Evolutionary conservation across 1,140 invertebrate species (phyloP).

Genomic region (Hycleus cichorii): DNA sequence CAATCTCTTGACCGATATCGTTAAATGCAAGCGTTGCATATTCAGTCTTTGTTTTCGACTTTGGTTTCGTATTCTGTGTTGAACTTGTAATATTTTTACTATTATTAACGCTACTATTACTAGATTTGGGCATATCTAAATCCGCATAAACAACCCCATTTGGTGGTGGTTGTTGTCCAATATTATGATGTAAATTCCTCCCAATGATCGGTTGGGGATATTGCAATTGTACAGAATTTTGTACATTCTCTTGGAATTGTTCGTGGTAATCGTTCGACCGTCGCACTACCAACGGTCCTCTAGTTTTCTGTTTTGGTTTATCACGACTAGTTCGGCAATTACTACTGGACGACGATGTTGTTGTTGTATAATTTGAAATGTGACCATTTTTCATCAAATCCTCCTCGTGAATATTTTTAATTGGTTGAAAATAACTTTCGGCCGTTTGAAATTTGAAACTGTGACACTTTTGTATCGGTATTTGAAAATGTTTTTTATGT

Average conservation of each 20-base stretch:
- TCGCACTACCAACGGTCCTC: constrained; percentile 33
- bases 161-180: constrained; percentile 7
- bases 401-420: constrained; percentile 49
- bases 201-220: constrained; percentile 38
- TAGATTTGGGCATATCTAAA: constrained; percentile 33
- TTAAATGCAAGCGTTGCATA: constrained; percentile 72
- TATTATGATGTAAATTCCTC: constrained; percentile 8
- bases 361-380: constrained; percentile 35
- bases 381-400: constrained; percentile 46
- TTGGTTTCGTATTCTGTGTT: constrained; percentile 24
- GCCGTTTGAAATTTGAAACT: constrained; percentile 61
- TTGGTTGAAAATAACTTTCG: constrained; percentile 55
- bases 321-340: constrained; percentile 28
- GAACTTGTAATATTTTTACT: constrained; percentile 23
- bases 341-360: constrained; percentile 8
- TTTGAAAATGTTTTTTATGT: constrained; percentile 51
- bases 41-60: constrained; percentile 49
- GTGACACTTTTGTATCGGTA: constrained; percentile 59
- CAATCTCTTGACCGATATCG: constrained; percentile 66
- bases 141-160: constrained; percentile 41
- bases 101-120: background rate
- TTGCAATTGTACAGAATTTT: constrained; percentile 37
- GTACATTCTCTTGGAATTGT: constrained; percentile 38
- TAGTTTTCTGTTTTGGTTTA: constrained; percentile 35
- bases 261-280: constrained; percentile 35